These are phyloP conservation scores for Sebastes kiyomatsui DNA, from an alignment of 2,797 vertebrate genomes.

Conservation along the genomic window DNA sequence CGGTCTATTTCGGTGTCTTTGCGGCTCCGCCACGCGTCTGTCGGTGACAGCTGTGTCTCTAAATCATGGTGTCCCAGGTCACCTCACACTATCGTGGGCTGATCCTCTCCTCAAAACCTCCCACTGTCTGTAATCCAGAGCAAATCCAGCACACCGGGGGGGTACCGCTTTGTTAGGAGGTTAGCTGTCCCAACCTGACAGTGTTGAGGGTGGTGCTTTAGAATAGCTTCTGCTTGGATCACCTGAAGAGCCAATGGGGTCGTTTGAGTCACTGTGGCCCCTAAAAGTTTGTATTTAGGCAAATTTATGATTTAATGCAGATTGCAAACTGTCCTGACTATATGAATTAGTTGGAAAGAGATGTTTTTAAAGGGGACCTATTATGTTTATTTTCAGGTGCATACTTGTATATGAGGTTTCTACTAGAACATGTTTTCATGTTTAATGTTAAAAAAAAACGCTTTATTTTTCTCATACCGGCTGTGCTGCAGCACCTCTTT, in stretches of 20 bases:
- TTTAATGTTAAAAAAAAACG: too few species aligned
- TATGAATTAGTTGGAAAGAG: too few species aligned
- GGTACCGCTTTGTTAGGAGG: not conserved
- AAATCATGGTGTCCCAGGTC: slow-evolving; percentile 59
- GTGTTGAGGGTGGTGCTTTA: not conserved
- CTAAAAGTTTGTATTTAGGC: not conserved
- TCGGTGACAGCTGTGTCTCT: slow-evolving; percentile 59
- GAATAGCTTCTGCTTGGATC: not conserved
- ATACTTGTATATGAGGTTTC: too few species aligned
- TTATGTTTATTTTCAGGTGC: too few species aligned
- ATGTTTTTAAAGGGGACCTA: not conserved
- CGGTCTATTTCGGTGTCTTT: slow-evolving; percentile 48
- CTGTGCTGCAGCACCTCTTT: too few species aligned
- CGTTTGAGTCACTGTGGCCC: not conserved
- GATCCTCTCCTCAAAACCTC: slow-evolving; percentile 5
- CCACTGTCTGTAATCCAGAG: slow-evolving; percentile 19
- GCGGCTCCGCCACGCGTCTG: slow-evolving; percentile 31
- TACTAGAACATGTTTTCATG: too few species aligned
- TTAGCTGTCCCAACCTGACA: not conserved
- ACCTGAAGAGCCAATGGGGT: not conserved
- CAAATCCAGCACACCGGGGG: not conserved
- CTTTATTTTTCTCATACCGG: too few species aligned
- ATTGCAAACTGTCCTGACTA: not conserved
- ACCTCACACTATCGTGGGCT: slow-evolving; percentile 27
- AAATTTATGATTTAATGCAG: not conserved